Base-by-base conservation (phyloP, 2,113 vertebrate genomes). In the Lethenteron reissneri region DNA sequence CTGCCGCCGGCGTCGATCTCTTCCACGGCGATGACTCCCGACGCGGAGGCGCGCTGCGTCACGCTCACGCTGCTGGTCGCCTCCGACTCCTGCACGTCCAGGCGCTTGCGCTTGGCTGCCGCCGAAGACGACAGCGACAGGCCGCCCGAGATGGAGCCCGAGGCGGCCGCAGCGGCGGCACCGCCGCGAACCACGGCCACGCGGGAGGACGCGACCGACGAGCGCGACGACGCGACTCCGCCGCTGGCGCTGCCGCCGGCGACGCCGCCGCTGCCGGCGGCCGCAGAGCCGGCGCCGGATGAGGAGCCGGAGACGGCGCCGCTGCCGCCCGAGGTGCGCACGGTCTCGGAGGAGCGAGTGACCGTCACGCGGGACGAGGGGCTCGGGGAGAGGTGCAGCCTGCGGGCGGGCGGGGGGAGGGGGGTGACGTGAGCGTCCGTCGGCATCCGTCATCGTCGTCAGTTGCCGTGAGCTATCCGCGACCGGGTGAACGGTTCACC, bases 1-100 rank as follows among this genome's bases (percentile, higher is more conserved):
- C 90, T 94, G 11, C 91, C 89, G 1, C 92, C 87, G 0, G 87
- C 81, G 1, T 97, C 90, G 1, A 90, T 83, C 80, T 95, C 88
- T 1, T 90, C 85, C 0, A 91, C 77, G 58, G 78, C 82, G 59
- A 96, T 74, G 2, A 79, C 82, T 14, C 90, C 92, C 0, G 85
- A 88, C 75, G 90, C 85, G 1, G 88, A 88, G 64, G 89, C 88
- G 0, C 86, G 85, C 73, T 94, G 91, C 15, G 85, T 80, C 21
- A 94, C 88, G 73, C 82, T 86, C 13, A 95, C 83, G 0, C 88
- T 92, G 73, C 88, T 91, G 79, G 86, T 92, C 3, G 86, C 87
- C 68, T 90, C 88, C 0, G 86, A 89, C 19, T 88, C 87, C 70
- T 92, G 87, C 73, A 90, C 84, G 0, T 88, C 83, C 0, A 86